phyloP scores from a whole-genome alignment of 1,140 invertebrate species.

The Drosophila repletoides region DNA sequence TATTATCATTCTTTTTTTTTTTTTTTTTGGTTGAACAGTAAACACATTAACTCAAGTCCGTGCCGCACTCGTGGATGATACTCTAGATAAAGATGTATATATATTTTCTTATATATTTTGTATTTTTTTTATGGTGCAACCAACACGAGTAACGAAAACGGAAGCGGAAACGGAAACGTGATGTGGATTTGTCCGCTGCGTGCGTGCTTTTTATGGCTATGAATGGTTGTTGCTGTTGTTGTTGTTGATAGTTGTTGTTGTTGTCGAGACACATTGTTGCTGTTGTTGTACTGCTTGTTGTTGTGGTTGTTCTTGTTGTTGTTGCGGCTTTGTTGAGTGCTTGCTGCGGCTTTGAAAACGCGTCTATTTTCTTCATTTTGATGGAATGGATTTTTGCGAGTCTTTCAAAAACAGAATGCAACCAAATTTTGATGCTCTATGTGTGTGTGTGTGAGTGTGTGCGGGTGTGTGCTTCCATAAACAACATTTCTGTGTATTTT shows the following conservation, averaged over 20 bases:
- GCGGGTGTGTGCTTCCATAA: not conserved
- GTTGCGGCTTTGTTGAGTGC: conserved; percentile 35
- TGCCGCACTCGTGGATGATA: conserved; percentile 17
- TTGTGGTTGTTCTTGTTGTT: conserved; percentile 13
- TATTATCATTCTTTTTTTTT: not conserved
- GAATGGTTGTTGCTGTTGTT: conserved; percentile 29
- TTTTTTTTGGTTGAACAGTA: conserved; percentile 2
- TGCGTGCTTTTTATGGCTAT: conserved; percentile 50
- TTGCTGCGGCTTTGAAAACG: conserved; percentile 42
- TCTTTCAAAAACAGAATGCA: conserved; percentile 31
- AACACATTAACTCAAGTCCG: conserved; percentile 26
- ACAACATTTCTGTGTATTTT: conserved; percentile 16
- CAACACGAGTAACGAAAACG: conserved; percentile 25
- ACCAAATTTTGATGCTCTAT: conserved; percentile 42
- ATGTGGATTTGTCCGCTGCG: conserved; percentile 32
- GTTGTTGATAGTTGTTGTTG: conserved; percentile 28
- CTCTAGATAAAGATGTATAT: not conserved
- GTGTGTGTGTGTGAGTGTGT: not conserved
- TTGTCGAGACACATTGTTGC: conserved; percentile 3
- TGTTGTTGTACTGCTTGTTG: conserved; percentile 3
- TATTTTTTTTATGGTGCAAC: conserved; percentile 19
- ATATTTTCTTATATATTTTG: not conserved
- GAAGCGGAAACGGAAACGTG: conserved; percentile 30
- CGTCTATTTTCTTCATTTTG: conserved; percentile 18
- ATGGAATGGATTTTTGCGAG: conserved; percentile 29